phyloP scores from a whole-genome alignment of 2,113 vertebrate genomes.

The Siphamia tubifer region DNA sequence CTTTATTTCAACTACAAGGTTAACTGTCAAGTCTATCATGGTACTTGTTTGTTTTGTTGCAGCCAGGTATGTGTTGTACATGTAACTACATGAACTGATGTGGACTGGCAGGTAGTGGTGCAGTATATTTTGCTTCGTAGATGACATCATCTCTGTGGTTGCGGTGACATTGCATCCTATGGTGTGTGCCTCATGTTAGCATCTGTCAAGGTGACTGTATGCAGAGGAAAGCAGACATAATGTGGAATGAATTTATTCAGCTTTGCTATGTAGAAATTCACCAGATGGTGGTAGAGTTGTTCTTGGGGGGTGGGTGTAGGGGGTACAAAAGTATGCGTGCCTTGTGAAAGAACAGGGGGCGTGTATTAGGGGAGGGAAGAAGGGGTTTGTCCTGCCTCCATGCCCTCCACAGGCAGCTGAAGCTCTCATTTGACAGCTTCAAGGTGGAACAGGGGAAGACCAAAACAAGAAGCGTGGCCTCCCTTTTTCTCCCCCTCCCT shows the following conservation, averaged over 20 bases:
- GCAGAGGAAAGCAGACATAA: neutral
- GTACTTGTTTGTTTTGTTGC: neutral
- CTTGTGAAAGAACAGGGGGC: slow-evolving; percentile 60
- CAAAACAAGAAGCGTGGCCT: slow-evolving; percentile 78
- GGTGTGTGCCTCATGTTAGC: neutral
- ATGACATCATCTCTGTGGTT: slow-evolving; percentile 61
- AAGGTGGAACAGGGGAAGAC: slow-evolving; percentile 88
- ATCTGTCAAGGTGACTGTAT: slow-evolving; percentile 54
- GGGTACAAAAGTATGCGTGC: slow-evolving; percentile 40
- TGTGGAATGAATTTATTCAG: slow-evolving; percentile 14
- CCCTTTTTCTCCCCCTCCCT: slow-evolving; percentile 52
- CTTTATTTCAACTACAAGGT: no score
- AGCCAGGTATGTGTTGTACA: neutral
- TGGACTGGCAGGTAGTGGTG: slow-evolving; percentile 32
- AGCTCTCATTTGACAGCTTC: slow-evolving; percentile 82
- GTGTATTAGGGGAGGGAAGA: slow-evolving; percentile 61
- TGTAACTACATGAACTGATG: slow-evolving; percentile 7
- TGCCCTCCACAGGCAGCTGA: slow-evolving; percentile 74
- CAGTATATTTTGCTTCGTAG: slow-evolving; percentile 31
- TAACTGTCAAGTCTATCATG: neutral
- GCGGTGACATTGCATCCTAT: slow-evolving; percentile 34
- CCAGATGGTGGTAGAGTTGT: slow-evolving; percentile 40
- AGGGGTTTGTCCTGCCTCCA: slow-evolving; percentile 74
- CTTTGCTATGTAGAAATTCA: slow-evolving; percentile 46
- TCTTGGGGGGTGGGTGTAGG: neutral